Evolutionary conservation across 92 coral and sea anemone genomes (phyloP), one percentile per base, ranked within the genome.

Genomic region (Blastomussa wellsi): DNA sequence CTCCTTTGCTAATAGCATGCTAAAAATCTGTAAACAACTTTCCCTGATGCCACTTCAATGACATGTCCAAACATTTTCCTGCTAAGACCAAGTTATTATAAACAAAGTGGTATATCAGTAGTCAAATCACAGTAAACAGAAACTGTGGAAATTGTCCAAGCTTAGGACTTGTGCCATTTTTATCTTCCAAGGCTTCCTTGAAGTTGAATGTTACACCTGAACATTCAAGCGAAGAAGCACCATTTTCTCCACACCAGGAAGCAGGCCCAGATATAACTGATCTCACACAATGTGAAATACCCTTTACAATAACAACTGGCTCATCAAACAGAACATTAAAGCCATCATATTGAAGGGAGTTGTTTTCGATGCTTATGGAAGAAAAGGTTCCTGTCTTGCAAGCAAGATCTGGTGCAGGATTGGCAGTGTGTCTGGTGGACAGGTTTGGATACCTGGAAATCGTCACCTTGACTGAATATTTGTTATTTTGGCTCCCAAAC

Each of bases 161-260:
- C 31, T 51, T 48, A 15, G 79, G 12, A 48, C 24, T 26, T 64
- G 79, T 75, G 65, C 79, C 79, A 75, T 75, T 75, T 51, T 51
- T 75, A 29, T 17, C 38, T 4, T 19, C 24, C 44, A 32, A 32
- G 39, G 80, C 80, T 29, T 76, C 60, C 64, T 49, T 76, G 20
- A 76, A 51, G 7, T 76, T 49, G 7, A 49, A 76, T 52, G 80
- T 76, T 32, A 20, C 80, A 31, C 52, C 79, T 76, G 79, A 76
- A n/a, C 79, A 76, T 31, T 76, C 28, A 52, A 76, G 39, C 29
- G 24, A 76, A 3, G 10, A 5, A 20, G 26, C 51, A 22, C 80
- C 80, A 52, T 36, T 76, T 76, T 76, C 79, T 48, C 79, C 79
- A 76, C 64, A 76, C 79, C 64, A 76, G 4, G 79, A 76, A 1